These are phyloP conservation scores for Anabas testudineus DNA, from an alignment of 2,797 vertebrate species.

Conservation along the genomic window DNA sequence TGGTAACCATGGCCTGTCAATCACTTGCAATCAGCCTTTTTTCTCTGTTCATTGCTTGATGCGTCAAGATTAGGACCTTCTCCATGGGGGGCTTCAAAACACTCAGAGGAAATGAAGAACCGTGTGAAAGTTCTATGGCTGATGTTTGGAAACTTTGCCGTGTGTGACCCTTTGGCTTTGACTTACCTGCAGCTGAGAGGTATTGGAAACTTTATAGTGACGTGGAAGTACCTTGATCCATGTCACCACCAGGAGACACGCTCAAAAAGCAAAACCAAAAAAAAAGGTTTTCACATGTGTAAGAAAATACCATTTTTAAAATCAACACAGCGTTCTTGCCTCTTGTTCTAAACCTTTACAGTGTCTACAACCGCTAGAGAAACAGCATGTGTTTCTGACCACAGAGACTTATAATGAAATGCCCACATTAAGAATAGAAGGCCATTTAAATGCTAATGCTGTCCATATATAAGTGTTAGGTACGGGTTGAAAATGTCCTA, in stretches of 20 bases:
- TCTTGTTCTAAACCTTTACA: constrained; percentile 35
- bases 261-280: no score
- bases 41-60: constrained; percentile 85
- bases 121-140: constrained; percentile 78
- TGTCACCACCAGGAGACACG: constrained; percentile 23
- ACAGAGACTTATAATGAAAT: constrained; percentile 73
- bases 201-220: constrained; percentile 42
- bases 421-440: constrained; percentile 64
- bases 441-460: constrained; percentile 79
- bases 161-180: constrained; percentile 75
- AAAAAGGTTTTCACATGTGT: not conserved
- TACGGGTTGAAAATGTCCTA: constrained; percentile 45
- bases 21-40: constrained; percentile 88
- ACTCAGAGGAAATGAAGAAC: constrained; percentile 86
- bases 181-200: constrained; percentile 47
- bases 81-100: constrained; percentile 81
- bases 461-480: constrained; percentile 56
- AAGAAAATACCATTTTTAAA: constrained; percentile 36
- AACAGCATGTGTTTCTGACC: constrained; percentile 75
- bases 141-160: constrained; percentile 87
- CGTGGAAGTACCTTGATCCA: constrained; percentile 10
- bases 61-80: constrained; percentile 88
- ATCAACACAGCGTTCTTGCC: constrained; percentile 25
- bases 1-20: constrained; percentile 88
- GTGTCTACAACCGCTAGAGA: constrained; percentile 58